Evolutionary conservation across 1,140 invertebrate species (phyloP), one percentile per base, ranked within the genome.

Genomic region (Oryctes rhinoceros): DNA sequence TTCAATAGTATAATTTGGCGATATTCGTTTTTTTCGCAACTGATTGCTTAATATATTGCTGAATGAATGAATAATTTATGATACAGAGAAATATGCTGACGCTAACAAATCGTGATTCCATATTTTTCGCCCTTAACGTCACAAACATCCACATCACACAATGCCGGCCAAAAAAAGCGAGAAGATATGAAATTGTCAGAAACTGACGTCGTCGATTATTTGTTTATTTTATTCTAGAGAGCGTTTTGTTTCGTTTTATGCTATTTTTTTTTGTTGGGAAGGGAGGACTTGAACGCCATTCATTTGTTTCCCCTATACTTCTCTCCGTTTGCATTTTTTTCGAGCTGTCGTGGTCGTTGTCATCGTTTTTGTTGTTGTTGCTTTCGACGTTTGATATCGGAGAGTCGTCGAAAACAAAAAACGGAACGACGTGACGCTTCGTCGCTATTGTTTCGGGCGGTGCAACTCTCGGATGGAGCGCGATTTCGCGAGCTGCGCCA

Each of bases 161-260:
- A 59, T 20, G 15, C 53, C 53, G 5, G 4, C 53, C 15, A 59
- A n/a, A 59, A n/a, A 59, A 59, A 59, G n/a, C 15, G 7, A 59
- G 53, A 59, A 59, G 18, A 59, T 59, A 59, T 59, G 15, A n/a
- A 59, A 59, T 59, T 59, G 53, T 59, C 53, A 59, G 18, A 59
- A 59, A 59, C 53, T 59, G 53, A 59, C 53, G 53, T 59, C 53
- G 53, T 59, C 53, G 53, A 59, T 59, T 59, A 18, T 59, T 59
- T 59, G 15, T 59, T 59, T 59, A 59, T 59, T 59, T 59, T 59
- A 44, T 44, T 20, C 15, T n/a, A n/a, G 15, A 13, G 10, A n/a
- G 15, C 7, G n/a, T 59, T 18, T 59, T 59, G 53, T 59, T 59
- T 59, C 6, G 15, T 59, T 18, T 59, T 59, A 18, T 59, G 6